These are phyloP conservation scores for Myotis findleyi DNA, from an alignment of 2,797 vertebrate genomes.

Conservation along the genomic window DNA sequence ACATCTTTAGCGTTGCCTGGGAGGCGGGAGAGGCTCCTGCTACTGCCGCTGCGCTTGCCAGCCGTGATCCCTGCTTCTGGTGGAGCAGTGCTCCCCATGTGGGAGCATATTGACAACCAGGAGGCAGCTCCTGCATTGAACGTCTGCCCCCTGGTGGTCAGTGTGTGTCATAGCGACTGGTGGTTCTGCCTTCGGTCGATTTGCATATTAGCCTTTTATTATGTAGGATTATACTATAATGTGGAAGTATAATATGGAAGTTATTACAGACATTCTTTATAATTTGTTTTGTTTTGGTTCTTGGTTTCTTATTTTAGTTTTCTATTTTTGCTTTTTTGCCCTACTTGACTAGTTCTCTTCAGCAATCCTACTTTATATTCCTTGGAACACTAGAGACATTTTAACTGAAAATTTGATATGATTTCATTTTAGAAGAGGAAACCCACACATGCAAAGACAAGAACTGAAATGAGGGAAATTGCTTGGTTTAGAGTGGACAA, in stretches of 20 bases:
- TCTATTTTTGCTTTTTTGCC: neutral
- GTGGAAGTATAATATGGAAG: neutral
- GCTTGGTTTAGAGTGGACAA: neutral
- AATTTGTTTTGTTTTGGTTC: neutral
- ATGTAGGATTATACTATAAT: neutral
- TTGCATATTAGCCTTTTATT: too few relatives aligned
- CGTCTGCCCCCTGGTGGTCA: too few relatives aligned
- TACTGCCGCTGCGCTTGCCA: too few relatives aligned
- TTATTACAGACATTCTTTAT: neutral
- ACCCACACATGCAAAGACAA: neutral
- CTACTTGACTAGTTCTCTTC: neutral
- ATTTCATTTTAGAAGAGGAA: neutral
- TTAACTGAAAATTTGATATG: neutral
- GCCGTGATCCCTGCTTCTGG: too few relatives aligned
- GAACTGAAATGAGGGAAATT: neutral
- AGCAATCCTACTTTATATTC: neutral
- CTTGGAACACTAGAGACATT: neutral
- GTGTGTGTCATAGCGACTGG: too few relatives aligned
- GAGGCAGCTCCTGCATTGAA: too few relatives aligned
- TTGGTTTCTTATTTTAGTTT: neutral
- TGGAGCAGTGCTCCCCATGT: too few relatives aligned
- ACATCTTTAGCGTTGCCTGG: too few relatives aligned
- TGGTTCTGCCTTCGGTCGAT: too few relatives aligned
- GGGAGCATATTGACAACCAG: too few relatives aligned
- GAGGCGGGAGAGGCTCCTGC: too few relatives aligned